Percentiles rank a stretch among this genome's conserved stretches.
phyloP scores from a whole-genome alignment of 1,140 invertebrate genomes.

The Plectrocnemia conspersa region DNA sequence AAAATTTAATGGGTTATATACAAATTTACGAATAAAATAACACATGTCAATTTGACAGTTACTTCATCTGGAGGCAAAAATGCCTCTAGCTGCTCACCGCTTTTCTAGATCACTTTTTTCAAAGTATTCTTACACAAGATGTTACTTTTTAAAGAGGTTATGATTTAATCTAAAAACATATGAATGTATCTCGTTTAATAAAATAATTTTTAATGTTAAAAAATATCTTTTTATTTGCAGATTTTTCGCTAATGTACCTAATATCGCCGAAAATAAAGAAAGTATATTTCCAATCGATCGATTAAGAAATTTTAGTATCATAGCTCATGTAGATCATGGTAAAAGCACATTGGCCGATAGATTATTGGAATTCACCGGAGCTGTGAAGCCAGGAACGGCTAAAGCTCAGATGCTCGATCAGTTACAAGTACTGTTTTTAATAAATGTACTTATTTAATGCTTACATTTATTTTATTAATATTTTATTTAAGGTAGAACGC shows the following conservation, averaged over 20 bases:
- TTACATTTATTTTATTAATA: background rate
- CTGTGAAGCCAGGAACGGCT: conserved; percentile 64
- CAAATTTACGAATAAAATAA: too few species aligned
- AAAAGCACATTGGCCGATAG: conserved; percentile 95
- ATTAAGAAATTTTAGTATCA: conserved; percentile 93
- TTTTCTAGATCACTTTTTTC: background rate
- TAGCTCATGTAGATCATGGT: conserved; percentile 97
- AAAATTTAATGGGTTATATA: too few species aligned
- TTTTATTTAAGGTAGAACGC: conserved; percentile 70
- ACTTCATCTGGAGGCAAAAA: too few species aligned
- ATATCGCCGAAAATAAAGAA: background rate
- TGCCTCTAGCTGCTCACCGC: background rate
- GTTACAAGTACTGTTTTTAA: conserved; percentile 48
- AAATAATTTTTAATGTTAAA: conserved; percentile 1
- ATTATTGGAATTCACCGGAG: conserved; percentile 84
- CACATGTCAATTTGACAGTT: background rate
- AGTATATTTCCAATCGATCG: conserved; percentile 38
- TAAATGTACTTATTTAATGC: conserved; percentile 9
- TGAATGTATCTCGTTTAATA: background rate
- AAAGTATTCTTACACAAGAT: background rate
- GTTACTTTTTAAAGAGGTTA: background rate
- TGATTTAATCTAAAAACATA: background rate
- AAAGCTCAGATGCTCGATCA: conserved; percentile 84
- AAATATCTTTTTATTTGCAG: conserved; percentile 10
- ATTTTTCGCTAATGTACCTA: background rate